Base-by-base conservation (phyloP, 1,140 invertebrate species). In the Stenopsyche tienmushanensis region DNA sequence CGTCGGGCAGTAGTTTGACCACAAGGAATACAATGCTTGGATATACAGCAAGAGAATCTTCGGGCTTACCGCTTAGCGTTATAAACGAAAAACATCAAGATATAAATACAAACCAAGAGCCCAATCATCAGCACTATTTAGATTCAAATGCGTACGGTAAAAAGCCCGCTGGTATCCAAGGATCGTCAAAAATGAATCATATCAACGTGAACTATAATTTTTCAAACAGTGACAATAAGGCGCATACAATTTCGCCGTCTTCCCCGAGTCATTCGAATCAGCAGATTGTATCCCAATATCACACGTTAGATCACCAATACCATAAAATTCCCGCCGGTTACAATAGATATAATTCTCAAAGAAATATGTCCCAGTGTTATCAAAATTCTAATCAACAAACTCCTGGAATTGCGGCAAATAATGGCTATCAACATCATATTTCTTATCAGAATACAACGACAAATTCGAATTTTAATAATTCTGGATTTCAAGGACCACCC, bases 1-100 rank as follows among this genome's bases (percentile, higher is more conserved):
- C 80, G 20, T 80, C 80, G 1, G 78, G 80, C 3, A 67, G 65
- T 24, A 77, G 62, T 34, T 62, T 78, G 67, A 80, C 78, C 41
- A 80, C 74, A 67, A 75, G 79, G 71, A 80, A 76, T 44, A 80
- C 79, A 65, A 77, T 78, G 65, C 80, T 78, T 50, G 78, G 77
- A 34, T 78, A 78, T 65, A 78, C 78, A 2, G 34, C 53, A n/a
- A 45, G 69, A 47, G 69, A 71, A 29, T 67, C 60, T 41, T 64
- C 54, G 53, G 77, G 78, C 21, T 58, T 64, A 18, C 62, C 64
- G 8, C 34, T 70, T 3, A 41, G 60, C 15, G 62, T 62, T 39
- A 66, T 67, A 41, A 68, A 39, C 52, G 71, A 72, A 29, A 68
- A 64, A 45, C 65, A 50, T 15, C 59, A 64, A 24, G 66, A 67